phyloP scores from a whole-genome alignment of 2,113 vertebrate genomes.

The Oncorhynchus mykiss region DNA sequence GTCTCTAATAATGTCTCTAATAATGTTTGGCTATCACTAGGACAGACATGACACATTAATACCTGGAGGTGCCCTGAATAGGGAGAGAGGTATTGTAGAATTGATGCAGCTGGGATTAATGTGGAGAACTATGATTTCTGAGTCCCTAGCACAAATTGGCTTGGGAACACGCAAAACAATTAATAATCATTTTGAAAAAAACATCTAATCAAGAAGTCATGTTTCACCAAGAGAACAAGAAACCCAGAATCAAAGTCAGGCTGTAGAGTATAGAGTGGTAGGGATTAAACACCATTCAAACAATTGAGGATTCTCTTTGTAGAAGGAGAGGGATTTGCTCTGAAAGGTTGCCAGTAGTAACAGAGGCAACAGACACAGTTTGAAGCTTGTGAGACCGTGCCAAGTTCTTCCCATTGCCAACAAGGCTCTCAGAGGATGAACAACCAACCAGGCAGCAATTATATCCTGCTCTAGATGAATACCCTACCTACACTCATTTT shows the following conservation, averaged over 20 bases:
- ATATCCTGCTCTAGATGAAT: neutral
- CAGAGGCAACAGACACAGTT: constrained; percentile 55
- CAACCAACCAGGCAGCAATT: neutral
- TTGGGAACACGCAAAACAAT: no score
- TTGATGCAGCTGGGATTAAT: neutral
- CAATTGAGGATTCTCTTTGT: constrained; percentile 16
- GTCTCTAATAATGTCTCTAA: neutral
- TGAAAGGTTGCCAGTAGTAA: constrained; percentile 66
- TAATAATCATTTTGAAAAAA: no score
- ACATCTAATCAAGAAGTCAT: neutral
- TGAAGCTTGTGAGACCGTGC: constrained; percentile 34
- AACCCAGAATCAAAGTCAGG: neutral
- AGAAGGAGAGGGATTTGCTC: constrained; percentile 41
- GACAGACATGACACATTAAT: neutral
- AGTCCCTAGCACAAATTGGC: no score
- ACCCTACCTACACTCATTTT: neutral
- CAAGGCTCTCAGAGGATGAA: constrained; percentile 9
- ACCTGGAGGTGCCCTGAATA: neutral
- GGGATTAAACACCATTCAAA: constrained; percentile 15
- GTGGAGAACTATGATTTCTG: no score
- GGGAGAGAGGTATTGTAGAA: neutral
- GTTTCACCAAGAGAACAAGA: neutral
- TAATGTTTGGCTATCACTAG: neutral
- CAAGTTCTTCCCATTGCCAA: constrained; percentile 41
- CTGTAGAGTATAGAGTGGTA: neutral